These are phyloP conservation scores for Heliconius ismenius DNA, from an alignment of 2,888 invertebrate genomes.

Conservation along the genomic window DNA sequence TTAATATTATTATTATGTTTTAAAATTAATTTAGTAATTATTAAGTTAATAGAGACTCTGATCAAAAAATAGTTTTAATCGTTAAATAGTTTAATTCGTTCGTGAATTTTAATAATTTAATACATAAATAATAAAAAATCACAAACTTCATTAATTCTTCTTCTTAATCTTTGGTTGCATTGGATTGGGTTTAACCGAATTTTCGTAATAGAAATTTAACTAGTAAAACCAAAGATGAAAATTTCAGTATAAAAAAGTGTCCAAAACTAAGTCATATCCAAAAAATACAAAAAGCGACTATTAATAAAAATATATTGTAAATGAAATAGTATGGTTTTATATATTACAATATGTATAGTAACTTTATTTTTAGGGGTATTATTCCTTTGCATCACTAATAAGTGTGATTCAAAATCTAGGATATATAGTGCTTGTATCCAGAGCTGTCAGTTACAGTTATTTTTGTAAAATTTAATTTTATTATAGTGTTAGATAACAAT, in stretches of 20 bases:
- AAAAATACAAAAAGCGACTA: not conserved
- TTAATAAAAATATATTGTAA: not conserved
- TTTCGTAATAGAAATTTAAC: not conserved
- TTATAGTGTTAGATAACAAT: not conserved
- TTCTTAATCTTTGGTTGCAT: not conserved
- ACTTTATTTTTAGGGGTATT: not conserved
- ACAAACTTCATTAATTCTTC: not conserved
- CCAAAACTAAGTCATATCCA: not conserved
- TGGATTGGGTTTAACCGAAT: not conserved
- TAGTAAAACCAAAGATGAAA: not conserved
- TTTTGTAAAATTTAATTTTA: not conserved
- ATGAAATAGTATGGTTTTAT: not conserved
- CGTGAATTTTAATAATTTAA: no score
- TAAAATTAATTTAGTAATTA: not conserved
- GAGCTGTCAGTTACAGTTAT: constrained; percentile 1
- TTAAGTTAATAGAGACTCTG: no score
- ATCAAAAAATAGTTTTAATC: no score
- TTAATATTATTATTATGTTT: no score
- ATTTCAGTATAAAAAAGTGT: not conserved
- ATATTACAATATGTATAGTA: not conserved
- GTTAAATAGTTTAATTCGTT: no score
- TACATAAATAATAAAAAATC: no score
- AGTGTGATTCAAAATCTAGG: not conserved
- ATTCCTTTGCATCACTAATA: constrained; percentile 1
- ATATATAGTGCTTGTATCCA: not conserved